Conservation (phyloP, 2,113 vertebrate genomes). For the Channa argus region DNA sequence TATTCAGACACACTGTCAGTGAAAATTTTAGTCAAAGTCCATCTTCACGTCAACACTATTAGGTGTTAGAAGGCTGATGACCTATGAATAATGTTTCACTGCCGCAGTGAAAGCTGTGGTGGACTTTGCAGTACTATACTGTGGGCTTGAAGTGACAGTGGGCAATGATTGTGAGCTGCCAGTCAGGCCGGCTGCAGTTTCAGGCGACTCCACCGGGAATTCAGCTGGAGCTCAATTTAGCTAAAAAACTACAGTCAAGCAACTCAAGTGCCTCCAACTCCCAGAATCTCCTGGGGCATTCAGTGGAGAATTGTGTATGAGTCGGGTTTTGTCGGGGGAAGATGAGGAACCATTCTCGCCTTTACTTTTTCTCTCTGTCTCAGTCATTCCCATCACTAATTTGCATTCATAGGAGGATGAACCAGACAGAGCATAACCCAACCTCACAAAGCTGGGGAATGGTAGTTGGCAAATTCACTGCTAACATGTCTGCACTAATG, state of each 20-base stretch:
- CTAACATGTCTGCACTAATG: slow-evolving; percentile 26
- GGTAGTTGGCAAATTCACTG: slow-evolving; percentile 24
- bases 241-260: slow-evolving; percentile 46
- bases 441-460: slow-evolving; percentile 17
- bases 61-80: slow-evolving; percentile 60
- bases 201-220: slow-evolving; percentile 42
- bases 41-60: slow-evolving; percentile 56
- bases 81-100: slow-evolving; percentile 54
- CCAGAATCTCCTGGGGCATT: slow-evolving; percentile 45
- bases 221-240: slow-evolving; percentile 47
- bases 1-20: slow-evolving; percentile 65
- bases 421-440: neutral
- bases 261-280: slow-evolving; percentile 57
- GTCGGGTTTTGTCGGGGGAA: slow-evolving; percentile 7
- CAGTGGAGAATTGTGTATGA: slow-evolving; percentile 18
- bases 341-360: slow-evolving; percentile 20
- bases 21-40: slow-evolving; percentile 56
- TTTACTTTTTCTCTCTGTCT: slow-evolving; percentile 19
- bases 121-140: slow-evolving; percentile 42
- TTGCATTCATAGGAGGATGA: slow-evolving; percentile 36
- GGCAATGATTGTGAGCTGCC: slow-evolving; percentile 38
- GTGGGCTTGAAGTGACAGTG: slow-evolving; percentile 40
- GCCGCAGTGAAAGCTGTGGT: slow-evolving; percentile 20
- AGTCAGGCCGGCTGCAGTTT: slow-evolving; percentile 43
- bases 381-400: slow-evolving; percentile 31